A percentile compares a stretch with the other conserved stretches of the same genome.
Conservation (phyloP, 2,888 invertebrate species). For the Formica aserva region DNA sequence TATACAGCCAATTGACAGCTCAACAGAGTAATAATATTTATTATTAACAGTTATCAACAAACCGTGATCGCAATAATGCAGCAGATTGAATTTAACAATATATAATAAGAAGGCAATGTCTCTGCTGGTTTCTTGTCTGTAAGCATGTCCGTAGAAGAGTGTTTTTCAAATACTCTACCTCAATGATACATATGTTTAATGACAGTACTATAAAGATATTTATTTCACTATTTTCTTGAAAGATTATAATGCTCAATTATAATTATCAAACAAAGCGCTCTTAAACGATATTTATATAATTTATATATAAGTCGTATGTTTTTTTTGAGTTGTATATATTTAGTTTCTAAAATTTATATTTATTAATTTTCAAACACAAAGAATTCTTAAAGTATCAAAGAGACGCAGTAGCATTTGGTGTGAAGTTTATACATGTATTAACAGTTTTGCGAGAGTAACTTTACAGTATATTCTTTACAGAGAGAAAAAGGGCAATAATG, state of each 20-base stretch:
- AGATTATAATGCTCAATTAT: background rate
- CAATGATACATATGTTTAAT: slow-evolving; percentile 12
- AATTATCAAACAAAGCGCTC: background rate
- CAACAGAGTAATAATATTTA: slow-evolving; percentile 84
- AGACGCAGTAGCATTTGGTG: background rate
- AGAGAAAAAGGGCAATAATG: background rate
- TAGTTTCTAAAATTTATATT: background rate
- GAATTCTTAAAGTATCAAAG: slow-evolving; percentile 19
- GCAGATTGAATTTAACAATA: slow-evolving; percentile 83
- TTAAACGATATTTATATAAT: slow-evolving; percentile 21
- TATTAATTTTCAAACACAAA: background rate
- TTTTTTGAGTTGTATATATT: slow-evolving; percentile 13
- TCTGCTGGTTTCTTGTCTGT: slow-evolving; percentile 66
- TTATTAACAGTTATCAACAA: slow-evolving; percentile 84
- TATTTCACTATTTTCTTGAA: slow-evolving; percentile 11
- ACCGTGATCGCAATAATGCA: slow-evolving; percentile 85
- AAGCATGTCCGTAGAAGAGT: background rate
- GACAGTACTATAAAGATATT: background rate
- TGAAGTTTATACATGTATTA: slow-evolving; percentile 1
- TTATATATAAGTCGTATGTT: background rate
- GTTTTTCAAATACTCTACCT: slow-evolving; percentile 21
- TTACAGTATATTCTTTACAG: background rate
- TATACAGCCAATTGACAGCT: slow-evolving; percentile 85
- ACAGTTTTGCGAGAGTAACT: background rate
- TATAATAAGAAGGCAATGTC: slow-evolving; percentile 76